Conservation (phyloP, 53 echinoderm and acorn worm species). For the Henricia sp. region DNA sequence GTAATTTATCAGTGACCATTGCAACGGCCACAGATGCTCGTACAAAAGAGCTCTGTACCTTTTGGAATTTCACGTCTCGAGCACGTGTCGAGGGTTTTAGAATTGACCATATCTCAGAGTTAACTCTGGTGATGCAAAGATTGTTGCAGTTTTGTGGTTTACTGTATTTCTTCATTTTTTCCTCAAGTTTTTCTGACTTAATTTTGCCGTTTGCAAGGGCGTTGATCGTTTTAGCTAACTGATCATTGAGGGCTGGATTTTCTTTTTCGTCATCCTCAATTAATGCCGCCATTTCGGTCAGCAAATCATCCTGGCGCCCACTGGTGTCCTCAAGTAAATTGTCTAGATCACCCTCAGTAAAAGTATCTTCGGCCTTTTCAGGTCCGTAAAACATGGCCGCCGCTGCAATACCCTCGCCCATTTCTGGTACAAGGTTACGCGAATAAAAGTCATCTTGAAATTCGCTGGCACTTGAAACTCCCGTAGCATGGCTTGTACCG, state of each 20-base stretch:
- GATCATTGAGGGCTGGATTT: no score
- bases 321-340: no score
- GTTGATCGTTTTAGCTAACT: no score
- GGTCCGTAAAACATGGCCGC: no score
- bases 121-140: neutral
- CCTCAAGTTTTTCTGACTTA: neutral
- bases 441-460: no score
- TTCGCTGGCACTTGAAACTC: no score
- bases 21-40: neutral
- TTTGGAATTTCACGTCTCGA: slow-evolving; percentile 25
- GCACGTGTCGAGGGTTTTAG: neutral
- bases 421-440: no score
- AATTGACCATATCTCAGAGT: neutral
- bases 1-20: slow-evolving; percentile 6
- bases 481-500: no score
- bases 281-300: neutral
- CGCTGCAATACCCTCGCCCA: no score
- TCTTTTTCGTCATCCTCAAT: neutral
- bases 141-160: neutral
- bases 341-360: no score
- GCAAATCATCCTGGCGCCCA: neutral
- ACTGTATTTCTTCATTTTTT: neutral
- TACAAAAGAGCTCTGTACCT: slow-evolving; percentile 14
- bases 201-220: neutral
- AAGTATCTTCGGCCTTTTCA: no score